A percentile compares a stretch with the other conserved stretches of the same genome.
Evolutionary conservation across 1,140 invertebrate species (phyloP).

Genomic region (Archegozetes longisetosus): DNA sequence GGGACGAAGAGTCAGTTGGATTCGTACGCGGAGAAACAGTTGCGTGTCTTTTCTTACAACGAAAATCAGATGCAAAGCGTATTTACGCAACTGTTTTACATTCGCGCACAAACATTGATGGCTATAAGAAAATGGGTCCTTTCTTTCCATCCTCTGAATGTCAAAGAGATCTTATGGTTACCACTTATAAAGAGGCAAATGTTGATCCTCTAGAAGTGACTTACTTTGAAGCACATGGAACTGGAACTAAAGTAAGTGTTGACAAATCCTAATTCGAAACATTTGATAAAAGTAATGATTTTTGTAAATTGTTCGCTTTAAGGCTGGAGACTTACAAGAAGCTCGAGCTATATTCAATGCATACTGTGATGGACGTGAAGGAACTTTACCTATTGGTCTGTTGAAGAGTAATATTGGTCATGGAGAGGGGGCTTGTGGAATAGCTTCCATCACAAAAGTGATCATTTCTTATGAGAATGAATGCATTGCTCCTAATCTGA

Average conservation of each 20-base stretch:
- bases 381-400: slow-evolving; percentile 74
- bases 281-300: no score
- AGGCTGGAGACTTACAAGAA: slow-evolving; percentile 87
- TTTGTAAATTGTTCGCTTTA: no score
- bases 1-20: slow-evolving; percentile 70
- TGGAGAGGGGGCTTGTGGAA: slow-evolving; percentile 72
- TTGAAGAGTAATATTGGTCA: slow-evolving; percentile 98
- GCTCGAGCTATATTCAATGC: slow-evolving; percentile 77
- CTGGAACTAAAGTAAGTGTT: slow-evolving; percentile 43
- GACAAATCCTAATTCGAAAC: no score
- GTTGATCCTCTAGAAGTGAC: slow-evolving; percentile 27
- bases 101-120: slow-evolving; percentile 40
- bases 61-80: slow-evolving; percentile 36
- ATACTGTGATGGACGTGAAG: slow-evolving; percentile 52
- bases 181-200: slow-evolving; percentile 27
- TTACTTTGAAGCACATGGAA: slow-evolving; percentile 34
- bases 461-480: slow-evolving; percentile 73
- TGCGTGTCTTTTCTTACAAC: slow-evolving; percentile 36
- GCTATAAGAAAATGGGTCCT: slow-evolving; percentile 37
- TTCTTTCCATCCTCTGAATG: slow-evolving; percentile 23
- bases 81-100: slow-evolving; percentile 63
- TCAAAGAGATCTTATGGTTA: slow-evolving; percentile 27
- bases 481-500: slow-evolving; percentile 75
- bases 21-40: slow-evolving; percentile 56
- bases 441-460: slow-evolving; percentile 72